Evolutionary conservation across 2,888 invertebrate genomes (phyloP), one percentile per base, ranked within the genome.

Genomic region (Cremastinae sp.): DNA sequence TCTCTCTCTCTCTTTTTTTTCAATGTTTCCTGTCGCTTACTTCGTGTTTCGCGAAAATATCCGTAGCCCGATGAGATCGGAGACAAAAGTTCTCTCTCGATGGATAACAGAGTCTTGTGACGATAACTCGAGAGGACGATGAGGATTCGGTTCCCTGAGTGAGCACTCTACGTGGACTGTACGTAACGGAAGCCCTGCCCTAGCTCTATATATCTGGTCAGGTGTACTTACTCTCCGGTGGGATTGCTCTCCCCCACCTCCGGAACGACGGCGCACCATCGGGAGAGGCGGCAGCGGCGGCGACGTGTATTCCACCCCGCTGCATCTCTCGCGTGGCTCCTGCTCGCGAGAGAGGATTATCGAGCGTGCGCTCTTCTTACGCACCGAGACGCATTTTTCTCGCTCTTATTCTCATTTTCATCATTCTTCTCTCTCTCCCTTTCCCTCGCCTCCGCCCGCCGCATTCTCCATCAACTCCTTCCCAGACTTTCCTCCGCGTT

Each of bases 131-230:
- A 75, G 54, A 70, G 69, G 62, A 61, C 61, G 68, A 54, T 68
- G 68, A 70, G 72, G 66, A 66, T 76, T 77, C 66, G 72, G 61
- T 73, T 72, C 59, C 72, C 66, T 79, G 66, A 70, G 71, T 79
- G 88, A 87, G 85, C 88, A 89, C 89, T 88, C 86, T 88, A 87
- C 85, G 88, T 85, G 84, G 88, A 90, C 90, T 90, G 89, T 89
- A 88, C 86, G 89, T 88, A 88, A 87, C 88, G 87, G 88, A 88
- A 89, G 88, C 87, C 89, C 87, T 89, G 89, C 89, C 89, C 89
- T 89, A 90, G 90, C 90, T 90, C 90, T 90, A 90, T 90, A 89
- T 90, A 89, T 89, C 89, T 89, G 87, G 88, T 87, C 89, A 88
- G 87, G 86, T 88, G 85, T 87, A 88, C 87, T 86, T 83, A 70